Conservation (phyloP, 2,888 invertebrate genomes). For the Tenodera sinensis region DNA sequence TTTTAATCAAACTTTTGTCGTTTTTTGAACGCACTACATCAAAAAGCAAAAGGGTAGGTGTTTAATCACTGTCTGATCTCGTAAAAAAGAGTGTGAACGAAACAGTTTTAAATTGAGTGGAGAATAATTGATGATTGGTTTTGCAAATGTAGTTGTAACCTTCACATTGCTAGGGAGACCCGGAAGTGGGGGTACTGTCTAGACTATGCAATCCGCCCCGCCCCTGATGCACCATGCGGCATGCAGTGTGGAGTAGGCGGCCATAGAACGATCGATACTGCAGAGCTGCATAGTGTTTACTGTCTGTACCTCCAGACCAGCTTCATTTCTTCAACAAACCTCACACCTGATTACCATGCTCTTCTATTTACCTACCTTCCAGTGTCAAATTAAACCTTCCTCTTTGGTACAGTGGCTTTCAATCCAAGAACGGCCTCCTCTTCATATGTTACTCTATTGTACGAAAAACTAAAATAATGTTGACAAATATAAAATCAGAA, state of each 20-base stretch:
- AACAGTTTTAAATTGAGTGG: not conserved
- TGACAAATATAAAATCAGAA: too few species aligned
- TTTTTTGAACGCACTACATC: too few species aligned
- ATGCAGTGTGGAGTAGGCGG: not conserved
- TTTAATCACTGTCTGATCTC: not conserved
- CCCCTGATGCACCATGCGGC: conserved; percentile 15
- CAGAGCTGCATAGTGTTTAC: not conserved
- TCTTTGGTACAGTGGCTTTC: not conserved
- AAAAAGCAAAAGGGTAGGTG: too few species aligned
- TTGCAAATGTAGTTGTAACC: not conserved
- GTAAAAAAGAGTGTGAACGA: not conserved
- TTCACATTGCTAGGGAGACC: not conserved
- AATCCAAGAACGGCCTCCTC: not conserved
- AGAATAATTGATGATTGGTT: not conserved
- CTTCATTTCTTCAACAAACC: not conserved
- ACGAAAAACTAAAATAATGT: too few species aligned
- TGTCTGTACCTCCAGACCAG: not conserved
- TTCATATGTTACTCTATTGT: not conserved
- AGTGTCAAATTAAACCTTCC: not conserved
- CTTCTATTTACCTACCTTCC: not conserved
- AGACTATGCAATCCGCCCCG: not conserved
- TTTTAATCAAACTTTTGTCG: too few species aligned
- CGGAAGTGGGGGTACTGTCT: not conserved
- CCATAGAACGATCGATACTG: not conserved
- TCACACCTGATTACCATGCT: not conserved